Evolutionary conservation across 2,888 invertebrate genomes (phyloP).

Genomic region (Suillia variegata): DNA sequence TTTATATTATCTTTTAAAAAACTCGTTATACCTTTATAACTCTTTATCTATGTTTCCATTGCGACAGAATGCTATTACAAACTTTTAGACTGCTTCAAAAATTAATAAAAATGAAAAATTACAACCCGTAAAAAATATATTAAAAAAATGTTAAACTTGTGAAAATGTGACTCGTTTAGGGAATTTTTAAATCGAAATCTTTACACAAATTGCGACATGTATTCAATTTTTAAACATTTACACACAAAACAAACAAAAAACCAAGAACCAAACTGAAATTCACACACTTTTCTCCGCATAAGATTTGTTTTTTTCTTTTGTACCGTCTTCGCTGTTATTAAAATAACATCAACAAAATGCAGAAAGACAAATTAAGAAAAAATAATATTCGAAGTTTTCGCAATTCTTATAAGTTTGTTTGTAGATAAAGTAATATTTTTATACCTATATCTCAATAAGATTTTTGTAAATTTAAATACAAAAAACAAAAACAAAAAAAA

Average conservation of each 20-base stretch:
- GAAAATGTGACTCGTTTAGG: slow-evolving; percentile 59
- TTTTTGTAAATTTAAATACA: too few relatives aligned
- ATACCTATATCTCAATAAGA: too few relatives aligned
- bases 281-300: too few relatives aligned
- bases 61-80: too few relatives aligned
- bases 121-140: slow-evolving; percentile 10
- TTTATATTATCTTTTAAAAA: slow-evolving; percentile 3
- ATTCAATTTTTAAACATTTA: slow-evolving; percentile 6
- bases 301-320: slow-evolving; percentile 23
- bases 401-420: neutral
- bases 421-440: too few relatives aligned
- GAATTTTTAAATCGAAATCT: slow-evolving; percentile 49
- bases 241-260: slow-evolving; percentile 5
- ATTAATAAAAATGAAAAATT: slow-evolving; percentile 13
- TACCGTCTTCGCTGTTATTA: neutral
- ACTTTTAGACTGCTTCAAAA: slow-evolving; percentile 54
- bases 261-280: neutral
- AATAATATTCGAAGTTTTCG: neutral
- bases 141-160: slow-evolving; percentile 35
- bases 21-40: neutral
- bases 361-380: too few relatives aligned
- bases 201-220: slow-evolving; percentile 8
- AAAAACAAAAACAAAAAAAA: too few relatives aligned
- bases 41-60: slow-evolving; percentile 24
- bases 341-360: neutral